These are phyloP conservation scores for Acleris cristana DNA, from an alignment of 2,888 invertebrate species.

Conservation along the genomic window DNA sequence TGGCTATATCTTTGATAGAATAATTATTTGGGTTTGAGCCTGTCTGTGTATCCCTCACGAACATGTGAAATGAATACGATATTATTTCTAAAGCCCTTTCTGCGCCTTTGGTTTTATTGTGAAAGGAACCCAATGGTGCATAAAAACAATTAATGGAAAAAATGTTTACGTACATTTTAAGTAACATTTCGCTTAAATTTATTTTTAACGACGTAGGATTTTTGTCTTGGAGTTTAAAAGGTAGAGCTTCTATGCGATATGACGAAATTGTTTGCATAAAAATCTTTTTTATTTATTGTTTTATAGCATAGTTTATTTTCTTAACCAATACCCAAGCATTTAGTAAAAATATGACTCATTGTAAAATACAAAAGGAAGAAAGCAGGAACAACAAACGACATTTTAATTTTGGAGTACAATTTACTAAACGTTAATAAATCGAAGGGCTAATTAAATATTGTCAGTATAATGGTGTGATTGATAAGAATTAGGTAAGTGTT, in stretches of 20 bases:
- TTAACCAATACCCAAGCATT: too few relatives aligned
- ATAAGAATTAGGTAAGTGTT: conserved; percentile 36
- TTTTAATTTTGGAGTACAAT: conserved; percentile 7
- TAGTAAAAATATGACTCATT: too few relatives aligned
- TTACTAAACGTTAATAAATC: conserved; percentile 20
- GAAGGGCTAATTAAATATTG: conserved; percentile 32
- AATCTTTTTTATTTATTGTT: too few relatives aligned
- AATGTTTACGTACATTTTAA: not conserved
- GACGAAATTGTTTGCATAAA: too few relatives aligned
- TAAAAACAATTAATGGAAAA: not conserved
- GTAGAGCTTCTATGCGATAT: too few relatives aligned
- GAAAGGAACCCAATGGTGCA: conserved; percentile 2
- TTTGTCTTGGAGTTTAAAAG: too few relatives aligned
- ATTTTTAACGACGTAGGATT: too few relatives aligned
- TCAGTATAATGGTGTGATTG: conserved; percentile 31
- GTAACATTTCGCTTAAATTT: not conserved
- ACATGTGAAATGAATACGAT: not conserved
- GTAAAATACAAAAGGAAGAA: not conserved
- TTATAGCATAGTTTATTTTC: too few relatives aligned
- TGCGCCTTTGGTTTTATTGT: not conserved
- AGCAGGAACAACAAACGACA: not conserved
- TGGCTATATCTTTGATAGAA: too few relatives aligned
- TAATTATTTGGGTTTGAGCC: too few relatives aligned
- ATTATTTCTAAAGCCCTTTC: conserved; percentile 8
- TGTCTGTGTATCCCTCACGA: too few relatives aligned